Percentiles rank a stretch among this genome's conserved stretches.
These are phyloP conservation scores for Oriolus oriolus DNA, from an alignment of 2,113 vertebrate species.

Conservation along the genomic window DNA sequence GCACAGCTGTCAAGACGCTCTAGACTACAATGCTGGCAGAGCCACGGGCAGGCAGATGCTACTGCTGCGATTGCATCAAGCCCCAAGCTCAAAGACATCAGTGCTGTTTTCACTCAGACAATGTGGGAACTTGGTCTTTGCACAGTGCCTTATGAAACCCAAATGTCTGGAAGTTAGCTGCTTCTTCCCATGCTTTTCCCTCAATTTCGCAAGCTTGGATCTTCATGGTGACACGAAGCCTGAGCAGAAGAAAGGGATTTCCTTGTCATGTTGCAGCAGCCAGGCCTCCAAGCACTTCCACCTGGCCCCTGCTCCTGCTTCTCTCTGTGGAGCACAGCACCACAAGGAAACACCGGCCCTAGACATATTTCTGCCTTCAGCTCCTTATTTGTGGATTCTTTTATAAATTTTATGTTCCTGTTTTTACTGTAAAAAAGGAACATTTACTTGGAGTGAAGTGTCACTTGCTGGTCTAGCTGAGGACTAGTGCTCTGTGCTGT, in stretches of 20 bases:
- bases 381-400: background rate
- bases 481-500: background rate
- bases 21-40: conserved; percentile 56
- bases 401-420: background rate
- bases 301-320: background rate
- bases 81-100: background rate
- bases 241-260: background rate
- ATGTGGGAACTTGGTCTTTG: conserved; percentile 31
- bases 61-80: conserved; percentile 2
- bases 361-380: background rate
- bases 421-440: background rate
- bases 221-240: background rate
- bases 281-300: background rate
- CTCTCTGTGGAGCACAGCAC: background rate
- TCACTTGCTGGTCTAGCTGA: background rate
- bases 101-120: conserved; percentile 11
- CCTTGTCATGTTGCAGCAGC: background rate
- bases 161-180: background rate
- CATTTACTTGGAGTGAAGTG: background rate
- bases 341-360: background rate
- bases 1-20: conserved; percentile 26
- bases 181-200: background rate
- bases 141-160: conserved; percentile 5
- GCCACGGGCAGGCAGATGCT: conserved; percentile 34
- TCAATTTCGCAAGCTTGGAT: background rate